These are phyloP conservation scores for Heteractis magnifica DNA, from an alignment of 92 coral and sea anemone species.

Conservation along the genomic window DNA sequence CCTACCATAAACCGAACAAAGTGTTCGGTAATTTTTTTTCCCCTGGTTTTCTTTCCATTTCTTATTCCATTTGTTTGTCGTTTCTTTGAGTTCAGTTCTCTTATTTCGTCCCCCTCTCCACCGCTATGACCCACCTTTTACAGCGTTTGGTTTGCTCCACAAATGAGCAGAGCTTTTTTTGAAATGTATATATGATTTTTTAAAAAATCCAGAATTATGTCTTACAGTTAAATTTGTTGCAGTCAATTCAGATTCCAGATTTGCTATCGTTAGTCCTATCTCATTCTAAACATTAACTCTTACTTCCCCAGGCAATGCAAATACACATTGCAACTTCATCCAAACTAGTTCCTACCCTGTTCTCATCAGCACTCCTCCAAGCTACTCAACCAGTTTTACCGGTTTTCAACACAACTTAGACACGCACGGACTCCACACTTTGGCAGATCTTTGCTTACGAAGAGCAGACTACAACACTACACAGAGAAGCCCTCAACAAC, in stretches of 20 bases:
- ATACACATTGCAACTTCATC: not conserved
- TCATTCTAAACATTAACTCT: not conserved
- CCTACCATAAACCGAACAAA: not conserved
- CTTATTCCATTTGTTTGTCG: not conserved
- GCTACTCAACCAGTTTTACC: constrained; percentile 34
- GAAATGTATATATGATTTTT: no score
- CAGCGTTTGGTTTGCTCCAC: no score
- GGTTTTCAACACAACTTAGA: constrained; percentile 58
- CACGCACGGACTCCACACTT: constrained; percentile 90
- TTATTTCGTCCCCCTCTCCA: no score
- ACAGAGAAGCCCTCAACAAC: constrained; percentile 1
- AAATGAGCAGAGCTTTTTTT: no score
- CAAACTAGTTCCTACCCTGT: constrained; percentile 16
- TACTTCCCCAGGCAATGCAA: not conserved
- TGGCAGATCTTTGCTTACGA: constrained; percentile 92
- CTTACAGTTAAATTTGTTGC: no score
- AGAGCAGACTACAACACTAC: constrained; percentile 70
- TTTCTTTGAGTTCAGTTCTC: no score
- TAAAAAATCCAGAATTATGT: no score
- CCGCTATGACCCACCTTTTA: no score
- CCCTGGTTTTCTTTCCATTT: not conserved
- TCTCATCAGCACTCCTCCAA: constrained; percentile 17
- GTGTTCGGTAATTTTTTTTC: not conserved
- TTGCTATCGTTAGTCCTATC: not conserved
- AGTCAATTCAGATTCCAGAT: no score